phyloP scores from a whole-genome alignment of 23 tunicate genomes.

The Halocynthia roretzi region DNA sequence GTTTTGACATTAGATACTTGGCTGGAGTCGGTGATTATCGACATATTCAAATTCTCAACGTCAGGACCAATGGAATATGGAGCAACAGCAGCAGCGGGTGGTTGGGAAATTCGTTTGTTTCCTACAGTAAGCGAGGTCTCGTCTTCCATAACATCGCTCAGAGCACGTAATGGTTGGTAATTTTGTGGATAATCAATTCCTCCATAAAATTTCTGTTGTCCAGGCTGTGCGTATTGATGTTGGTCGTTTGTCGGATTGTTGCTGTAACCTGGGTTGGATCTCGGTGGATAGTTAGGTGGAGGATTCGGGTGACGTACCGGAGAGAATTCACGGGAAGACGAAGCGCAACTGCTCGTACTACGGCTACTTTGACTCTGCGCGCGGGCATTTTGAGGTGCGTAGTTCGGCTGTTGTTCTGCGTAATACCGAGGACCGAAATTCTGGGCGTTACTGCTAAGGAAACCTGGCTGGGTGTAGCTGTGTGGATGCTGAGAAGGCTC shows the following conservation, averaged over 20 bases:
- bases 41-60: neutral
- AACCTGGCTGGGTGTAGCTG: neutral
- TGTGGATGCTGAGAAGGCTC: conserved; percentile 14
- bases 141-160: conserved; percentile 73
- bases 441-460: neutral
- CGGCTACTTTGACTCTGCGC: conserved; percentile 21
- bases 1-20: neutral
- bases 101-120: neutral
- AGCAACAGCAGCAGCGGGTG: conserved; percentile 8
- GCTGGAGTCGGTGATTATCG: conserved; percentile 1
- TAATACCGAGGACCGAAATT: conserved; percentile 23
- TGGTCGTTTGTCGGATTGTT: neutral
- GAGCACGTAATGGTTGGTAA: conserved; percentile 31
- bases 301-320: neutral
- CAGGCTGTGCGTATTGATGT: neutral
- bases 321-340: conserved; percentile 13
- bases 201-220: conserved; percentile 19
- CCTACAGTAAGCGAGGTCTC: conserved; percentile 19
- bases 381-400: neutral
- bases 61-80: neutral
- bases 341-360: conserved; percentile 26
- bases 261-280: neutral
- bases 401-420: conserved; percentile 9
- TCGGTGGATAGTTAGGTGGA: neutral
- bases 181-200: conserved; percentile 16